Evolutionary conservation across 2,113 vertebrate genomes (phyloP).

Genomic region (Mirounga angustirostris): DNA sequence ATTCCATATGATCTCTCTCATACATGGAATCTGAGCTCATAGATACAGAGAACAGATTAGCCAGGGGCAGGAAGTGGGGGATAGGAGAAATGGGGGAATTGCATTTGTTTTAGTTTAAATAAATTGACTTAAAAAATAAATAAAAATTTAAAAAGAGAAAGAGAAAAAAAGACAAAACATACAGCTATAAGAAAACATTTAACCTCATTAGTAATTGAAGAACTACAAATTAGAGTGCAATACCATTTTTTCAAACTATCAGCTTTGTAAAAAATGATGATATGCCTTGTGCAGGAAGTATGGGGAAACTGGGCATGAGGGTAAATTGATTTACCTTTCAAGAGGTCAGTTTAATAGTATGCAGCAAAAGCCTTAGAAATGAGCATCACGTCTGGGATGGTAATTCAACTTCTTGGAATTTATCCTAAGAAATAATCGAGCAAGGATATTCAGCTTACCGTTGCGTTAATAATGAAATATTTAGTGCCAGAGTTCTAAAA

Average conservation of each 20-base stretch:
- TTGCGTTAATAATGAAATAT: neutral
- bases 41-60: neutral
- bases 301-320: neutral
- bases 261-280: neutral
- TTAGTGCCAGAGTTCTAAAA: neutral
- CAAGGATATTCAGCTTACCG: neutral
- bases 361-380: conserved; percentile 50
- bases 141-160: neutral
- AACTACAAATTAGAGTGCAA: neutral
- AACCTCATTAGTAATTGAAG: conserved; percentile 32
- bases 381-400: neutral
- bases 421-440: conserved; percentile 52
- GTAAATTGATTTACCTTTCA: neutral
- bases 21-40: neutral
- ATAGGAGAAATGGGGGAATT: neutral
- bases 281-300: neutral
- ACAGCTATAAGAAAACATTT: conserved; percentile 26
- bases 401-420: conserved; percentile 42
- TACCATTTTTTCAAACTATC: neutral
- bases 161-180: neutral
- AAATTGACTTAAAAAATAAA: neutral
- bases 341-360: neutral
- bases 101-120: neutral
- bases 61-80: neutral
- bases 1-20: neutral